Evolutionary conservation across 2,888 invertebrate genomes (phyloP), one percentile per base, ranked within the genome.

Genomic region (Lithophane ornitopus): DNA sequence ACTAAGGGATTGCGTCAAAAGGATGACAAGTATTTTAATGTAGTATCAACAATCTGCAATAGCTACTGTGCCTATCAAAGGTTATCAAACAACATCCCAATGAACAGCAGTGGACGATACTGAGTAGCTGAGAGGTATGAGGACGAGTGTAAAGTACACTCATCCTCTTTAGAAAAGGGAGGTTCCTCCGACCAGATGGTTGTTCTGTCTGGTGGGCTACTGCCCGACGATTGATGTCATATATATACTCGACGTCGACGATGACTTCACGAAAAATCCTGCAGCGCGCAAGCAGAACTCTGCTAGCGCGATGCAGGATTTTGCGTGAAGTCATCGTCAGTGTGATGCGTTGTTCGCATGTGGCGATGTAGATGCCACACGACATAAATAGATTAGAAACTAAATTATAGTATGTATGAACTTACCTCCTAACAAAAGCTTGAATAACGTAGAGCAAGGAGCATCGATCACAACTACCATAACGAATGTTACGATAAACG

Each of bases 381-480:
- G 22, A 52, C 9, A 22, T 9, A 52, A 19, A 52, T 22, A 52
- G 22, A 52, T 9, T 52, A 52, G 9, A 52, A 52, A 52, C 52
- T 3, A 52, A n/a, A 54, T 54, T 54, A 3, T n/a, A 26, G 3
- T 63, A 49, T 12, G 12, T 28, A 3, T 44, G 22, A 2, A 77
- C 76, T 75, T 71, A 86, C 87, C 87, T 68, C 81, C 84, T 63
- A 87, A 70, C 6, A 85, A 0, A 7, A 87, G 41, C 71, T 87
- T 85, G 74, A 85, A 84, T 12, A 87, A 59, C 9, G 81, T 81
- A 4, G 86, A 77, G 65, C 67, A 84, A 9, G 87, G 87, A n/a
- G 86, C 72, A 74, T 87, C 87, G 14, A 87, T 65, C 4, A 87
- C 22, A 2, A 87, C 12, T 0, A 79, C 67, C 77, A 87, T 63